Evolutionary conservation across 1,140 invertebrate species (phyloP), one percentile per base, ranked within the genome.

Genomic region (Theocolax elegans): DNA sequence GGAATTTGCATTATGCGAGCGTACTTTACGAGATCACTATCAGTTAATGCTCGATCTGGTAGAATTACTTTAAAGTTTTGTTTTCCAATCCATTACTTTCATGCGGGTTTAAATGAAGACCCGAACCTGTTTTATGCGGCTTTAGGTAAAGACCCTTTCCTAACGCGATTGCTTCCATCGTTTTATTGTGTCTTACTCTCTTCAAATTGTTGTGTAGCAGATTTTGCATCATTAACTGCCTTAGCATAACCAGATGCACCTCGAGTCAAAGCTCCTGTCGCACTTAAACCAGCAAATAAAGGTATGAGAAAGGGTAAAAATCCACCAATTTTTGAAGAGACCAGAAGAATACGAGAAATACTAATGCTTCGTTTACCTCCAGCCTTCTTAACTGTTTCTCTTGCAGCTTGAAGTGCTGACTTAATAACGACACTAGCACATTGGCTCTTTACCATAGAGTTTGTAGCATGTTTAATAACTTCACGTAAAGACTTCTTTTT

Each of bases 161-260:
- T n/a, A n/a, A n/a, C n/a, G n/a, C n/a, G n/a, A n/a, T n/a, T n/a
- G n/a, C n/a, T n/a, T n/a, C n/a, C 79, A 80, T 81, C 12, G 60
- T 73, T 72, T 68, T 67, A 77, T 82, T 85, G 72, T 81, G 79
- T 25, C 73, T 80, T 51, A 13, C 58, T 64, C 72, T 82, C 79
- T 64, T 75, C 56, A 13, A 81, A 73, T 23, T 71, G 53, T 71
- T 77, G 63, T 72, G 73, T 67, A 35, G 77, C 74, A 40, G 59
- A 42, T 31, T 53, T 66, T 12, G 48, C 48, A 12, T 17, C 31
- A 12, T 53, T 66, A 10, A 40, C 48, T 15, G 25, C 31, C 8
- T 59, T 40, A 10, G n/a, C 17, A 19, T 44, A 49, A 29, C 23
- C 21, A 25, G 46, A 10, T 17, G 23, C 59, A 3, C 58, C 60